Base-by-base conservation (phyloP, 2,113 vertebrate genomes). In the Otolemur garnettii region DNA sequence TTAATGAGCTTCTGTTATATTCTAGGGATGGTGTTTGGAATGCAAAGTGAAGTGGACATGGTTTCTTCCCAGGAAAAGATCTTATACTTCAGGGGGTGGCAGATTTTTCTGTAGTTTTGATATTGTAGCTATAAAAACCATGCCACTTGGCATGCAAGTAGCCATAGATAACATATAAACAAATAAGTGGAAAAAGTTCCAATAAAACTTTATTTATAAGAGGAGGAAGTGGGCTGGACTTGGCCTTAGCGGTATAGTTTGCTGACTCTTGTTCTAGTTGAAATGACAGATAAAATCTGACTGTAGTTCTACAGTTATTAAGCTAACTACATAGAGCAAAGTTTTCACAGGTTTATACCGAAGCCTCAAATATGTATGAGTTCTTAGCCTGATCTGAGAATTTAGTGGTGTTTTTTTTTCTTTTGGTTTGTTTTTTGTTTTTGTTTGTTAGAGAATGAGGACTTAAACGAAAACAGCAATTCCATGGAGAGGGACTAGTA, bases 41-140 rank as follows among this genome's bases (percentile, higher is more conserved):
- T 66, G 69, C 21, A 86, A 60, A 91, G 13, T 5, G 24, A 94
- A 71, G 3, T 75, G 72, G 33, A 30, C 2, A 62, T 4, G 28
- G 12, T 86, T 91, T 42, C 22, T 96, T 91, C 24, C 30, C 57
- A 55, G 30, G 28, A 86, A 96, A 83, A 96, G 53, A 55, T 42
- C 28, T 78, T 91, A 14, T 50, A 33, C 11, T 62, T 93, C 50
- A 82, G 69, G 24, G 13, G 2, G 92, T 87, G 30, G 68, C 33
- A 68, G 59, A 15, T 68, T 78, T 79, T 62, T 90, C 66, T 71
- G 21, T 50, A 45, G 55, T 71, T 87, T 78, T 50, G 11, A 8
- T 60, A 90, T 92, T 75, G 38, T 22, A 17, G 30, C 72, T 71
- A 72, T 26, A 50, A 89, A 35, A 45, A 7, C 79, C 42, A 38